Conservation (phyloP, 2,888 invertebrate species). For the Morpho achilles region DNA sequence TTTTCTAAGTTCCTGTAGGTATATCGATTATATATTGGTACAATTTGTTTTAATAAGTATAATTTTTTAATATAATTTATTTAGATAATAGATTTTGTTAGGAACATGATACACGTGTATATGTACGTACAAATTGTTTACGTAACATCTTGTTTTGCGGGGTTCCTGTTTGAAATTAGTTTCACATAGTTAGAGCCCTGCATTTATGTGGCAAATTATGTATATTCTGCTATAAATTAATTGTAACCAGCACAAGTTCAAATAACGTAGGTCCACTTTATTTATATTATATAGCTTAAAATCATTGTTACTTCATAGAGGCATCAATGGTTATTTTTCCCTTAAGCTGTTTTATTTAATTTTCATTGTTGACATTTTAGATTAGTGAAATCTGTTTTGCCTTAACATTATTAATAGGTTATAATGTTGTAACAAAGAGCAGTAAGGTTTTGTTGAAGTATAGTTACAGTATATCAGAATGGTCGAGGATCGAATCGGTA, state of each 20-base stretch:
- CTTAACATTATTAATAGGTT: conserved; percentile 74
- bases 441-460: conserved; percentile 68
- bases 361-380: conserved; percentile 77
- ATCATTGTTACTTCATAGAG: conserved; percentile 52
- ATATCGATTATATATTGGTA: conserved; percentile 76
- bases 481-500: conserved; percentile 61
- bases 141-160: conserved; percentile 25
- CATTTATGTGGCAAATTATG: conserved; percentile 30
- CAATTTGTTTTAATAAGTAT: conserved; percentile 73
- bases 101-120: conserved; percentile 51
- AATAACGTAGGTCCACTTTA: conserved; percentile 74
- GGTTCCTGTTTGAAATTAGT: conserved; percentile 12
- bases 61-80: conserved; percentile 74
- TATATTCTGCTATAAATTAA: conserved; percentile 59
- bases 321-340: conserved; percentile 50
- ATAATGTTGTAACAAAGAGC: conserved; percentile 66
- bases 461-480: conserved; percentile 61
- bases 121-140: conserved; percentile 19
- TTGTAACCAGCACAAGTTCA: conserved; percentile 74
- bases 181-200: conserved; percentile 20
- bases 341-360: conserved; percentile 75
- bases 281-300: conserved; percentile 63
- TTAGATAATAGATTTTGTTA: conserved; percentile 58
- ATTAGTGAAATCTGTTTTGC: conserved; percentile 76
- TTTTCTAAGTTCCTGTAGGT: conserved; percentile 79